Evolutionary conservation across 2,888 invertebrate genomes (phyloP), one percentile per base, ranked within the genome.

Genomic region (Corbicula japonica): DNA sequence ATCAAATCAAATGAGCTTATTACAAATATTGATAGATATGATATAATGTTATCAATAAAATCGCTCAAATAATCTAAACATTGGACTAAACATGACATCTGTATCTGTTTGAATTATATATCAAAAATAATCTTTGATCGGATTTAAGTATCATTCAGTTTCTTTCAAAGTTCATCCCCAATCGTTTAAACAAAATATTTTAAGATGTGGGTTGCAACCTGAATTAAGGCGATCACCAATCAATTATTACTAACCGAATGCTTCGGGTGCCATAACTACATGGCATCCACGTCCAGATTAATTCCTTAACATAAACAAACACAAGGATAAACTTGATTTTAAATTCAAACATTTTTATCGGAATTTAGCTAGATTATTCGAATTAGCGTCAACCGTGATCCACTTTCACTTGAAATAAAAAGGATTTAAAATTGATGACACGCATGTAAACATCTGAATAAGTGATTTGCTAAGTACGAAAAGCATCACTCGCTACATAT

Each of bases 251-350:
- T 44, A 54, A 52, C 65, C 48, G 63, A 62, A 76, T 80, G 71
- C 58, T 65, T 76, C 23, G 21, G 58, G 38, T 52, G 38, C 80
- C 73, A 80, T 62, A 65, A 63, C 69, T 35, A 54, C 62, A 30
- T 32, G 21, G 50, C 68, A 48, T 28, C 56, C 28, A 56, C 52
- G 72, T 73, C 83, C 54, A 69, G 76, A 83, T 83, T 83, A 71
- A 80, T 83, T 76, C 74, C 83, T 65, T 63, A 80, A 83, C 75
- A 70, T 76, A 83, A 80, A 80, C 75, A 83, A 83, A 83, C 83
- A 83, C 61, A 41, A 18, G 79, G 76, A 80, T 77, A 79, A 83
- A 76, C 78, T 54, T 80, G 76, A 74, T 83, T 77, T 61, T 61
- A 70, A 69, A 78, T 80, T 80, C 76, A 80, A 83, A 83, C 83